Base-by-base conservation (phyloP, 2,113 vertebrate species). In the Chunga burmeisteri region DNA sequence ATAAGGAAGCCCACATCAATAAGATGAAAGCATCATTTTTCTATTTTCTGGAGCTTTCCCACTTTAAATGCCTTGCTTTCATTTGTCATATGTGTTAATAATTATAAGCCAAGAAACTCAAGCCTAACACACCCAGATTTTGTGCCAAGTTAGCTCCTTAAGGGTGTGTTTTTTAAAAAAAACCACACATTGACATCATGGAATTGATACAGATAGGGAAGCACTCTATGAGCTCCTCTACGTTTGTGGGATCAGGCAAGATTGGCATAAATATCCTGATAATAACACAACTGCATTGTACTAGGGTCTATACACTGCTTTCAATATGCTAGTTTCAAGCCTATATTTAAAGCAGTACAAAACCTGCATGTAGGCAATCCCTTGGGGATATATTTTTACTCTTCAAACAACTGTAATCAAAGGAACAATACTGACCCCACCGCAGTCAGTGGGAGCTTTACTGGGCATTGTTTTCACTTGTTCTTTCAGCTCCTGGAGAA, bases 341-440 rank as follows among this genome's bases (percentile, higher is more conserved):
- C 55, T 91, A 27, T 91, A 93, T 82, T 95, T 95, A 94, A 95
- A 95, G 49, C 46, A 86, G 70, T 50, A 63, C 17, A 77, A 86
- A 70, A 92, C 25, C 62, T 55, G n/a, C 53, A 30, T 82, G 88
- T 47, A 88, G 92, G 53, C 71, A 94, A 80, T 77, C 79, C 75
- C 79, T 66, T n/a, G 70, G 84, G 85, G 91, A 67, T 71, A 67
- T 59, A 42, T 82, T 95, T 96, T 93, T 81, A 36, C n/a, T 96
- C 86, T 96, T 95, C 89, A 94, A 95, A 95, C 74, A 92, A 55
- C 70, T 77, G 47, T 56, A 95, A 94, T 95, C 95, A 96, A 97
- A 95, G 71, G 93, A 95, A 88, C 86, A 93, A 79, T 93, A 61
- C 83, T 90, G 94, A 94, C 89, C 95, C 55, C 18, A 55, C 32